Evolutionary conservation across 1,140 invertebrate genomes (phyloP).

Genomic region (Drosophila fuyamai): DNA sequence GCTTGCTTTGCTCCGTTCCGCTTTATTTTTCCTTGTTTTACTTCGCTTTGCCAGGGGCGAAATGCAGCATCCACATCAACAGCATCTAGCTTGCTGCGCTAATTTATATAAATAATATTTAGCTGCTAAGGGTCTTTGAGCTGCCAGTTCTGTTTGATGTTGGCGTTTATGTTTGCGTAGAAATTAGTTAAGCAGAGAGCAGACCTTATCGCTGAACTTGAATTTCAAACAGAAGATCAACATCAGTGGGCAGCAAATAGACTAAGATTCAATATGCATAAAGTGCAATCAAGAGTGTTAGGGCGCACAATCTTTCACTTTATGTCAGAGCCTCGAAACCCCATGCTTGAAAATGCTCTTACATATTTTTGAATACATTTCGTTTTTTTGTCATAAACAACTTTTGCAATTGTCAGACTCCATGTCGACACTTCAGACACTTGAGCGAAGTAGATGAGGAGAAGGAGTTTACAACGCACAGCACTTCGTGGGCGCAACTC

Average conservation of each 20-base stretch:
- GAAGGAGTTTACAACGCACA: conserved; percentile 23
- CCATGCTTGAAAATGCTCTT: conserved; percentile 37
- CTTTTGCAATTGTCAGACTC: conserved; percentile 76
- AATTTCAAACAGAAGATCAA: conserved; percentile 8
- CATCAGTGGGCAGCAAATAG: conserved; percentile 1
- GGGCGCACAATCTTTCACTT: conserved; percentile 38
- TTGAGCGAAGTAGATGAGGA: conserved; percentile 3
- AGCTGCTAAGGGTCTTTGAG: conserved; percentile 34
- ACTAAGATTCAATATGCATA: conserved; percentile 5
- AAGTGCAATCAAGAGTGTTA: conserved; percentile 26
- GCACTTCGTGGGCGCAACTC: conserved; percentile 44
- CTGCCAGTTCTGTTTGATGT: conserved; percentile 25
- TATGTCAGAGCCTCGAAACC: conserved; percentile 19
- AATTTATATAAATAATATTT: conserved; percentile 80
- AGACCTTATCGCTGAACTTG: conserved; percentile 8
- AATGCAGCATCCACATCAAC: conserved; percentile 29
- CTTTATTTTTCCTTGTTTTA: conserved; percentile 20
- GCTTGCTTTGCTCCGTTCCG: conserved; percentile 33
- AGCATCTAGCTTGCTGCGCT: conserved; percentile 51
- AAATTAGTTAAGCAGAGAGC: conserved; percentile 5
- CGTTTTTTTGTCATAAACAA: conserved; percentile 35
- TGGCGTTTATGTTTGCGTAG: conserved; percentile 14
- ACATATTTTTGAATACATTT: conserved; percentile 9
- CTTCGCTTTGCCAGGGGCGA: conserved; percentile 43
- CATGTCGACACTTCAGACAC: conserved; percentile 78